Conservation (phyloP, 2,797 vertebrate genomes). For the Hydrocynus forskahlii region DNA sequence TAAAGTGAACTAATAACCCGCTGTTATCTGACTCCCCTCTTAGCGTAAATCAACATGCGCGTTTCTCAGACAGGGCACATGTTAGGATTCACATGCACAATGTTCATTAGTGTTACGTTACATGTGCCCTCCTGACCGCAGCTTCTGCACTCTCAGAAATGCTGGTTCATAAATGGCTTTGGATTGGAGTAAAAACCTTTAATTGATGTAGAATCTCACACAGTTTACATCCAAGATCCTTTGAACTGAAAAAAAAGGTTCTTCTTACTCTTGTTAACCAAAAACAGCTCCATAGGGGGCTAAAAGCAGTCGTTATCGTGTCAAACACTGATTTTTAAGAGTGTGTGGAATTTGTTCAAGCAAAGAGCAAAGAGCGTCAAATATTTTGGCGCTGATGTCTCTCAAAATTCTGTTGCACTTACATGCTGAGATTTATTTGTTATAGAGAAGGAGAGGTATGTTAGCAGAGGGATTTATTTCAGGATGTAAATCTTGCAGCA, state of each 20-base stretch:
- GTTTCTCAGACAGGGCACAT: constrained; percentile 36
- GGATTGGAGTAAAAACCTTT: not conserved
- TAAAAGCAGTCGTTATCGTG: not conserved
- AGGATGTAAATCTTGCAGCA: not conserved
- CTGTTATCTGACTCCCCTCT: constrained; percentile 32
- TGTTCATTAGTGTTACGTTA: constrained; percentile 13
- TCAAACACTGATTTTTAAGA: not conserved
- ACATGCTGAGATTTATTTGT: constrained; percentile 1
- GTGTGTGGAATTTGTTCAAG: not conserved
- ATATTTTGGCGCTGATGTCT: not conserved
- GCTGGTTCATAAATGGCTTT: not conserved
- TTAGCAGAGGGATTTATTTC: not conserved
- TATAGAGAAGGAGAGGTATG: not conserved
- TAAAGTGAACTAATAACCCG: constrained; percentile 36
- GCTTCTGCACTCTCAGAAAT: not conserved
- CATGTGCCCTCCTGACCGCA: not conserved
- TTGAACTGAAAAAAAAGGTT: not conserved
- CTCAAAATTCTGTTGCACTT: not conserved
- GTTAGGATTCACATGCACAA: constrained; percentile 5
- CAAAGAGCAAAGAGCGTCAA: too few species aligned
- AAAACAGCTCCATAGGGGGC: not conserved
- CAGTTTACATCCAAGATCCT: not conserved
- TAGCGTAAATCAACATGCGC: constrained; percentile 38
- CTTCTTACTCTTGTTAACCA: not conserved
- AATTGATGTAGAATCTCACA: not conserved